These are phyloP conservation scores for Coregonus sp. DNA, from an alignment of 2,797 vertebrate genomes.

Conservation along the genomic window DNA sequence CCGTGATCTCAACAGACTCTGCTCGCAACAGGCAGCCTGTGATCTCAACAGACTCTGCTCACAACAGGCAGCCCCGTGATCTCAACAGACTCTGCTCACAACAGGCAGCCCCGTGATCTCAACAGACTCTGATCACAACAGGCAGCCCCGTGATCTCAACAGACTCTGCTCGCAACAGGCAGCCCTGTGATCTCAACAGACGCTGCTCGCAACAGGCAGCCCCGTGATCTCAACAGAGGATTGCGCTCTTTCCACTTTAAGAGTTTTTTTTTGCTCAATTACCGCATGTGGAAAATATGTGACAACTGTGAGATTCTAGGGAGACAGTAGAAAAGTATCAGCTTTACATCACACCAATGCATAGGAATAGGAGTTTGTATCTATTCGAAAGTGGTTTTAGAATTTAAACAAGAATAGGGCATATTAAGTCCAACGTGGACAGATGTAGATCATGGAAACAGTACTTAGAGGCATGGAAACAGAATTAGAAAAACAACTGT, in stretches of 20 bases:
- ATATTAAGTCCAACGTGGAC: constrained; percentile 53
- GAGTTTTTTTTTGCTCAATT: constrained; percentile 27
- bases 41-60: not conserved
- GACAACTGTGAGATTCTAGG: constrained; percentile 50
- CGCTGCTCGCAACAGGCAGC: constrained; percentile 7
- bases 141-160: not conserved
- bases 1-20: not conserved
- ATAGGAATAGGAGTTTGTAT: not conserved
- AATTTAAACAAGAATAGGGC: constrained; percentile 11
- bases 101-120: constrained; percentile 4
- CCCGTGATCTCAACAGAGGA: constrained; percentile 10
- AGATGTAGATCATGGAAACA: constrained; percentile 45
- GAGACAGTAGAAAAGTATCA: not conserved
- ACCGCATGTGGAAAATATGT: constrained; percentile 61
- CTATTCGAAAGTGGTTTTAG: not conserved
- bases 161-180: constrained; percentile 4
- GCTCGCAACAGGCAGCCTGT: constrained; percentile 2
- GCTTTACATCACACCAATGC: not conserved
- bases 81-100: not conserved
- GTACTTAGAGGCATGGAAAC: constrained; percentile 47
- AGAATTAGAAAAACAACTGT: constrained; percentile 24
- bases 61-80: constrained; percentile 9
- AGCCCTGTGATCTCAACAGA: not conserved
- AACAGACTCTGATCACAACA: not conserved
- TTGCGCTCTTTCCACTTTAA: not conserved